phyloP scores from a whole-genome alignment of 37 sponge, comb jelly and placozoan species.

The Chondrilla cf. caribensis region DNA sequence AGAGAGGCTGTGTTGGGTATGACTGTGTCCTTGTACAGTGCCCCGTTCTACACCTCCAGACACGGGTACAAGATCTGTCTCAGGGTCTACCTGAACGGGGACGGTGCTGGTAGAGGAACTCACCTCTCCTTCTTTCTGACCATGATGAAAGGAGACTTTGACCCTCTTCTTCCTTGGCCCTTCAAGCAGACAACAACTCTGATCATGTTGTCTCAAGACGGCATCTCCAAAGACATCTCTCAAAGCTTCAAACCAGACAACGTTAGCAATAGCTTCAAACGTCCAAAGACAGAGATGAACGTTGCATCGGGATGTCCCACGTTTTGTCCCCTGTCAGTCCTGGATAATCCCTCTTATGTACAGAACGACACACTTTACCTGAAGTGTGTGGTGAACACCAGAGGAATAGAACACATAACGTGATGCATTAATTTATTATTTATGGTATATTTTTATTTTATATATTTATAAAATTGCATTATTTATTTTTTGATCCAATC shows the following conservation, averaged over 20 bases:
- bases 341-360: conserved; percentile 56
- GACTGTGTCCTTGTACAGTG: conserved; percentile 76
- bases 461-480: too few species aligned
- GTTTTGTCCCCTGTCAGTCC: conserved; percentile 65
- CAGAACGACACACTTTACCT: conserved; percentile 78
- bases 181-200: conserved; percentile 68
- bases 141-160: conserved; percentile 83
- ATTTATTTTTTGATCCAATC: too few species aligned
- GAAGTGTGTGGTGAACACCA: conserved; percentile 39
- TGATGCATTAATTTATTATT: too few species aligned
- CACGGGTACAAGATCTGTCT: conserved; percentile 85
- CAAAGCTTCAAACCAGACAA: conserved; percentile 76
- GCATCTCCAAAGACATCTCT: conserved; percentile 34
- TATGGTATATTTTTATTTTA: too few species aligned
- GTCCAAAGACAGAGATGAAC: conserved; percentile 75
- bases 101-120: conserved; percentile 70
- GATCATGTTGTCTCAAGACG: conserved; percentile 65
- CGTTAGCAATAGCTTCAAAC: conserved; percentile 51
- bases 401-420: conserved; percentile 29
- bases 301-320: conserved; percentile 85
- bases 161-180: conserved; percentile 83
- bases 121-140: conserved; percentile 80
- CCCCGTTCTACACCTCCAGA: conserved; percentile 81
- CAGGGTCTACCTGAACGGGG: conserved; percentile 81
- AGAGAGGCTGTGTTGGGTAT: conserved; percentile 65